Evolutionary conservation across 1,140 invertebrate genomes (phyloP).

Genomic region (Lamellibrachia luymesi): DNA sequence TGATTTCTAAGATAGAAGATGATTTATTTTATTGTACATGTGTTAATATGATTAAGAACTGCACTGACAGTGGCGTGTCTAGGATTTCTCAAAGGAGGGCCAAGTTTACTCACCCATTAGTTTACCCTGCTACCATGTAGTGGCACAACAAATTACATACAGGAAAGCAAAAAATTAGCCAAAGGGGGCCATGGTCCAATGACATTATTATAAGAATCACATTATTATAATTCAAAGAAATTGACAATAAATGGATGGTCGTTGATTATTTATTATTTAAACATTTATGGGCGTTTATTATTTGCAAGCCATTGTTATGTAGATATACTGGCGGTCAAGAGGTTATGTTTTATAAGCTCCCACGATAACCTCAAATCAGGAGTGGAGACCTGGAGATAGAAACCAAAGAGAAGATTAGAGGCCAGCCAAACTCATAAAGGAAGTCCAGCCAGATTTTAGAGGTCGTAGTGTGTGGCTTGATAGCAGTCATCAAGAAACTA

Average conservation of each 20-base stretch:
- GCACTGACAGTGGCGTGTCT: too few species aligned
- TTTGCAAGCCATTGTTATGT: background rate
- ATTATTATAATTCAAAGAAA: background rate
- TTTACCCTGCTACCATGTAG: too few species aligned
- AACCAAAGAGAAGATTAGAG: background rate
- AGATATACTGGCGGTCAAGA: background rate
- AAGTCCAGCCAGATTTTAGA: too few species aligned
- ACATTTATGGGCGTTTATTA: background rate
- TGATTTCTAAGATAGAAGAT: background rate
- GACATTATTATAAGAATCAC: too few species aligned
- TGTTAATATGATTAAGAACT: background rate
- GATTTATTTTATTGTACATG: background rate
- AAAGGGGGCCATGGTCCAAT: too few species aligned
- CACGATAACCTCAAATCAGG: background rate
- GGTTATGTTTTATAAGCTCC: background rate
- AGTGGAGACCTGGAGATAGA: background rate
- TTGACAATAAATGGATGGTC: background rate
- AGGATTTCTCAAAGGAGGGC: too few species aligned
- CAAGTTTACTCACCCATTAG: too few species aligned
- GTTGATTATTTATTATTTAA: background rate
- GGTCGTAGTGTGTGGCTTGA: background rate
- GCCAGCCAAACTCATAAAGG: too few species aligned
- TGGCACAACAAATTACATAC: too few species aligned
- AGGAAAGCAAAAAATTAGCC: too few species aligned
- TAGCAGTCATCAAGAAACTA: background rate